Conservation (phyloP, 2,797 vertebrate species). For the Pangasius larnaudii region DNA sequence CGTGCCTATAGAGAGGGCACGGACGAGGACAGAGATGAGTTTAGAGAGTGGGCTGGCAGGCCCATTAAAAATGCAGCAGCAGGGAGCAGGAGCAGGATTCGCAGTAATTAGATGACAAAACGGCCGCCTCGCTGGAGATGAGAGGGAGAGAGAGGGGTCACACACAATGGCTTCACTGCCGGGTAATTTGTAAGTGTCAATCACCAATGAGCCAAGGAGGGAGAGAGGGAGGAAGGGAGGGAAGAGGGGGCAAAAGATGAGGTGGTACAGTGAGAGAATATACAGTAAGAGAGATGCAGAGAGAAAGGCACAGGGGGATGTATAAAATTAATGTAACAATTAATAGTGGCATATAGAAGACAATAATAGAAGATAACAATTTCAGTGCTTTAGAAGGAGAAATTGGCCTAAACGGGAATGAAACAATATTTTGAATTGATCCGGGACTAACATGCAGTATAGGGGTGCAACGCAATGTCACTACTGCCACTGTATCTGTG, state of each 20-base stretch:
- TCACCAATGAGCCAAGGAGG: slow-evolving; percentile 88
- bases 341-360: not conserved
- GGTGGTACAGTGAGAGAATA: slow-evolving; percentile 32
- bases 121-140: slow-evolving; percentile 95
- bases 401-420: not conserved
- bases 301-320: not conserved
- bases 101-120: slow-evolving; percentile 99
- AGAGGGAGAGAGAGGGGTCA: slow-evolving; percentile 86
- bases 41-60: slow-evolving; percentile 56
- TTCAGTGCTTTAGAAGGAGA: not conserved
- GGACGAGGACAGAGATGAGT: slow-evolving; percentile 16
- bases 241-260: slow-evolving; percentile 38
- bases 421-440: not conserved
- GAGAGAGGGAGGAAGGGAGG: slow-evolving; percentile 61
- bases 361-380: not conserved
- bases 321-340: not conserved
- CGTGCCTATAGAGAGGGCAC: not conserved
- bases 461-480: not conserved
- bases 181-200: slow-evolving; percentile 99
- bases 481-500: not conserved
- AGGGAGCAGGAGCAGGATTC: slow-evolving; percentile 97
- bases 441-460: not conserved
- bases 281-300: slow-evolving; percentile 43
- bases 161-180: slow-evolving; percentile 94
- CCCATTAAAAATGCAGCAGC: slow-evolving; percentile 98